Evolutionary conservation across 2,888 invertebrate species (phyloP).

Genomic region (Nyleta sp.): DNA sequence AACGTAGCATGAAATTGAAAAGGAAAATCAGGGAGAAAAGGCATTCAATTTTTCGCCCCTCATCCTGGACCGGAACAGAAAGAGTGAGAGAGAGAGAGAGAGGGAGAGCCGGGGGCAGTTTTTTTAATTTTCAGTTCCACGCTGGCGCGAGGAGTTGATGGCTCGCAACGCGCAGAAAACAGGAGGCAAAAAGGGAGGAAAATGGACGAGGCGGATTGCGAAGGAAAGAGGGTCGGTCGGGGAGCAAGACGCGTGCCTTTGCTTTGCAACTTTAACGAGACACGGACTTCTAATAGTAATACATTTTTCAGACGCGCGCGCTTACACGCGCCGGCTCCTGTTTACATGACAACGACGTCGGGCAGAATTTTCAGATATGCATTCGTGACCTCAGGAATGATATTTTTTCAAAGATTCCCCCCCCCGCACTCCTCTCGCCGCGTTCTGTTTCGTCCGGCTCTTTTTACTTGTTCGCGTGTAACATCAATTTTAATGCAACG

Average conservation of each 20-base stretch:
- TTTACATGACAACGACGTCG: conserved; percentile 52
- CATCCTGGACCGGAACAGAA: conserved; percentile 34
- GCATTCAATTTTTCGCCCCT: conserved; percentile 52
- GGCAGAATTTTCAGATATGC: conserved; percentile 45
- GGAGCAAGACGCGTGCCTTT: conserved; percentile 50
- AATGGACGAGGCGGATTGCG: conserved; percentile 20
- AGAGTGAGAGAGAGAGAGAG: conserved; percentile 8
- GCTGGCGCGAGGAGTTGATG: conserved; percentile 33
- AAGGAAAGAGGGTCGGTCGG: conserved; percentile 23
- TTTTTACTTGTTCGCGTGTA: conserved; percentile 2
- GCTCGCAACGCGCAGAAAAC: conserved; percentile 20
- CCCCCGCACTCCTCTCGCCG: neutral
- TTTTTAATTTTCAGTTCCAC: conserved; percentile 61
- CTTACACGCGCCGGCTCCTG: conserved; percentile 35
- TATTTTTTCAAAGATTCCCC: conserved; percentile 25
- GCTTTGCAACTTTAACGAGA: conserved; percentile 56
- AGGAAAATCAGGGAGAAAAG: conserved; percentile 60
- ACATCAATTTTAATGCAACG: conserved; percentile 47
- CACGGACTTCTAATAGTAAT: conserved; percentile 51
- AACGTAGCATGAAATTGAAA: conserved; percentile 54
- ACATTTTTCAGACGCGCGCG: conserved; percentile 44
- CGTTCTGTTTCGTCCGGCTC: conserved; percentile 7
- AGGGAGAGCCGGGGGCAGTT: conserved; percentile 49
- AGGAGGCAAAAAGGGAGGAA: conserved; percentile 20
- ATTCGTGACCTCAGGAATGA: conserved; percentile 44